Base-by-base conservation (phyloP, 2,797 vertebrate genomes). In the Enteromius anoplus region DNA sequence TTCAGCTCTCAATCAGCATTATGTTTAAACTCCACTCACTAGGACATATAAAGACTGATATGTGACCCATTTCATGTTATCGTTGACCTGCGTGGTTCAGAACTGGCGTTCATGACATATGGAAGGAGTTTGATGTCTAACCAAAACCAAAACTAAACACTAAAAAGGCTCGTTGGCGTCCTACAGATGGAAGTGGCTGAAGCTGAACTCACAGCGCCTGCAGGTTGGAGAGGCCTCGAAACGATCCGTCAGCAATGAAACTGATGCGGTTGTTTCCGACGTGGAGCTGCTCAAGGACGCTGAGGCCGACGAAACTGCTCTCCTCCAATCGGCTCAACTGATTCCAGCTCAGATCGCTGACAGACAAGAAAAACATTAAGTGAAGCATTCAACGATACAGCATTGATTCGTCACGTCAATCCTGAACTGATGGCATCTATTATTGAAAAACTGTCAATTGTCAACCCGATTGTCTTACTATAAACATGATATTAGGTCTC, bases 161-260 rank as follows among this genome's bases (percentile, higher is more conserved):
- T 4, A n/a, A 23, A 58, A 23, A 10, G 9, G 9, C 10, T 58
- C 0, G 21, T 26, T 26, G 10, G 5, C 26, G 11, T 60, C n/a
- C 23, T 23, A 23, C 1, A 51, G 49, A 7, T 19, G 5, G 53
- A 55, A n/a, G 53, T 2, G 51, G 7, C 19, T 53, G 12, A 62
- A 62, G 60, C 85, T 72, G 40, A 86, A 97, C 97, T 97, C 92
- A 99, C 98, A 99, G 91, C 82, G 92, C 96, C 91, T 97, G 95
- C 78, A 99, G 94, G 93, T 92, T 95, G 86, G 95, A 93, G 84
- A 99, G 96, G 69, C 97, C 97, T 47, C 95, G 95, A 89, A 99
- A 99, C 81, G 97, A 97, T 85, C 98, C 96, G 81, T 99, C 97
- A 0, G 97, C 96, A 47, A 99, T 97, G 90, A 98, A 97, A 93